Base-by-base conservation (phyloP, 1,140 invertebrate genomes). In the Monochamus saltuarius region DNA sequence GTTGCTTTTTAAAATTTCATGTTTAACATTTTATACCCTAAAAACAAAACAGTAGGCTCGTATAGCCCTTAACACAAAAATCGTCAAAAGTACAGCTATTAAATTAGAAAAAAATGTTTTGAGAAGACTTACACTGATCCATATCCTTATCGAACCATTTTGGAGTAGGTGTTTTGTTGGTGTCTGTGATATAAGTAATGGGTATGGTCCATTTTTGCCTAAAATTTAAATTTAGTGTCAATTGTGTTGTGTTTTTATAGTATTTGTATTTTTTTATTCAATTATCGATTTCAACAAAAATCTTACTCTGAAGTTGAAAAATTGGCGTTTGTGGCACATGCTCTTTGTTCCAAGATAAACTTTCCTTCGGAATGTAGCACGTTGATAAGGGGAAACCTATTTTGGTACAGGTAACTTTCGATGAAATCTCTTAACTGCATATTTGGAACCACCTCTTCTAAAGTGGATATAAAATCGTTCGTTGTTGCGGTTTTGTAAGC, bases 171-270 rank as follows among this genome's bases (percentile, higher is more conserved):
- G 45, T 38, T 14, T 7, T 37, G 13, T 42, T 50, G 7, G 49
- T n/a, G 58, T 57, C 54, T 10, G 62, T 65, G 1, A 40, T 38
- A 11, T 65, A 65, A 1, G 53, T 57, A 2, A 65, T 19, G 7
- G 62, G 62, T 35, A 65, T 61, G n/a, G 62, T 65, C 62, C 62
- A 65, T 49, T 53, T 61, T 9, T 53, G 43, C n/a, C 54, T 56
- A 35, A 51, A 51, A 36, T 51, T 13, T n/a, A n/a, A 51, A 35
- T 9, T 14, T 11, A 34, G 22, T 34, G 46, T 29, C 40, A 4
- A 10, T 1, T 45, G 34, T 6, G 16, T 2, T 56, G 7, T 38
- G n/a, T 38, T 38, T 8, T 38, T n/a, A n/a, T n/a, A n/a, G n/a
- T 38, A n/a, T 38, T 8, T 38, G 7, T 38, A 38, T 38, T 38